Conservation (phyloP, 2,797 vertebrate genomes). For the Nyctibius grandis region DNA sequence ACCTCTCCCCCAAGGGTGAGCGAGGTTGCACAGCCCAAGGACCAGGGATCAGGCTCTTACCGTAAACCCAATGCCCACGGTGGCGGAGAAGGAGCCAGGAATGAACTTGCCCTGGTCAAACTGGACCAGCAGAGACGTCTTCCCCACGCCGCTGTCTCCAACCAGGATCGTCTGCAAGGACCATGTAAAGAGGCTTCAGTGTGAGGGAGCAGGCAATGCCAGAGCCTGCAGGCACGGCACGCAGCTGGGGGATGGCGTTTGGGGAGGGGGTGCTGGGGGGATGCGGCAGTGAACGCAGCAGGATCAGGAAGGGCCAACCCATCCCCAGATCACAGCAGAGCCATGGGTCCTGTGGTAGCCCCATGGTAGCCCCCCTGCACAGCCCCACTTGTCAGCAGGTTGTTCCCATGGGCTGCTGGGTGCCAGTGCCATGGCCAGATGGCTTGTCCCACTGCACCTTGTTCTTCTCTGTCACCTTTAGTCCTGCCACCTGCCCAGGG, state of each 20-base stretch:
- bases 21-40: not conserved
- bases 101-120: slow-evolving; percentile 98
- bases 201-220: fast-evolving
- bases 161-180: slow-evolving; percentile 88
- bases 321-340: fast-evolving
- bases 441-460: fast-evolving
- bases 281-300: not conserved
- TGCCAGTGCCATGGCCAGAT: fast-evolving
- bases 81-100: slow-evolving; percentile 92
- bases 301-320: not conserved
- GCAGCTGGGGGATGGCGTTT: fast-evolving
- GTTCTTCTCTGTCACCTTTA: not conserved
- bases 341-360: fast-evolving
- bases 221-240: fast-evolving
- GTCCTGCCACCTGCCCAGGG: not conserved
- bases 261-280: not conserved
- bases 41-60: slow-evolving; percentile 70
- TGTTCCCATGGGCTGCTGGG: not conserved
- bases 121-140: slow-evolving; percentile 93
- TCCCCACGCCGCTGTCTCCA: slow-evolving; percentile 92
- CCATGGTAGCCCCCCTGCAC: not conserved
- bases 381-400: not conserved
- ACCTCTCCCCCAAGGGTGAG: not conserved
- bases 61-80: slow-evolving; percentile 94
- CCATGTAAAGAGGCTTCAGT: not conserved